These are phyloP conservation scores for Oxyura jamaicensis DNA, from an alignment of 2,113 vertebrate genomes.

Conservation along the genomic window DNA sequence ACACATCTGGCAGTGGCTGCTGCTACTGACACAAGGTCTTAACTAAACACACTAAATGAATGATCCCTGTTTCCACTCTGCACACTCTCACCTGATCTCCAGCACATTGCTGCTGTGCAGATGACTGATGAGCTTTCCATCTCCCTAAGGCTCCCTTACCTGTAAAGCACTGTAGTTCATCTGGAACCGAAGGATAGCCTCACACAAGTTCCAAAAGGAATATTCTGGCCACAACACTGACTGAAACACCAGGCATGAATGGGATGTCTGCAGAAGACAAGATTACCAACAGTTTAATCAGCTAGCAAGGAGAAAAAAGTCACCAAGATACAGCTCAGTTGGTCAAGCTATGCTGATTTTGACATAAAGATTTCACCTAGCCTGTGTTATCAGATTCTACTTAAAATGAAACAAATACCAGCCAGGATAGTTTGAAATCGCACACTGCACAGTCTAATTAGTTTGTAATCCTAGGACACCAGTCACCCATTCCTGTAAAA, in stretches of 20 bases:
- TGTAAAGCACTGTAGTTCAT: conserved; percentile 89
- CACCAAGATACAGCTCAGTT: background rate
- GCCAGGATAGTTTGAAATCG: background rate
- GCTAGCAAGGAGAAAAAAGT: background rate
- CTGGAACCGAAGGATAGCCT: conserved; percentile 94
- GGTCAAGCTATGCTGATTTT: background rate
- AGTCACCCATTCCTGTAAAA: background rate
- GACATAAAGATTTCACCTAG: background rate
- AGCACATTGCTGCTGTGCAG: background rate
- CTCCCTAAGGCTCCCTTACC: conserved; percentile 74
- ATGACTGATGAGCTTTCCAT: background rate
- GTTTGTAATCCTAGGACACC: background rate
- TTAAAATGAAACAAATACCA: background rate
- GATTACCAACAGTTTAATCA: background rate
- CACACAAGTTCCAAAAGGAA: conserved; percentile 97
- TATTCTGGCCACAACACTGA: conserved; percentile 97
- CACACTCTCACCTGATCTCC: background rate
- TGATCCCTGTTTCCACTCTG: background rate
- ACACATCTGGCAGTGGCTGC: background rate
- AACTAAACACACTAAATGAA: background rate
- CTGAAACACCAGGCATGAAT: conserved; percentile 96
- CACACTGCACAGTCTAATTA: background rate
- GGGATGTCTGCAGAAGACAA: conserved; percentile 85
- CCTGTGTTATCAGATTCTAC: background rate
- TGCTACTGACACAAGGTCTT: background rate